phyloP scores from a whole-genome alignment of 2,113 vertebrate genomes.

The Naja naja region DNA sequence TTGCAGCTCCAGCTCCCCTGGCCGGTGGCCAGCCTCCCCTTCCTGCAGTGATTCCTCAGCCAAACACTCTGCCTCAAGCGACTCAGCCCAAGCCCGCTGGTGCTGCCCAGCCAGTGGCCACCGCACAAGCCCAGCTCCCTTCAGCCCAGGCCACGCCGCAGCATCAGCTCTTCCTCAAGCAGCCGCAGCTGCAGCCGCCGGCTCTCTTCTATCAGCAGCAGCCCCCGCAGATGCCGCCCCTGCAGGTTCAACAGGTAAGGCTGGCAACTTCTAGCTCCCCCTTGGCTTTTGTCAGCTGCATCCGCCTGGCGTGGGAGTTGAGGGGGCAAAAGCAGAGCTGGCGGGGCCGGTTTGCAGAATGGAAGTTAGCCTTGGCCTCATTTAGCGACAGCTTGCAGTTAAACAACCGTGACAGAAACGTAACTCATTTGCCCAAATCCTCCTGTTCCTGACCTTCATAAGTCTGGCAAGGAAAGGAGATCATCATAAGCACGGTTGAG shows the following conservation, averaged over 20 bases:
- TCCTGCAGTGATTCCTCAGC: slow-evolving; percentile 63
- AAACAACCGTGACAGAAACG: background rate
- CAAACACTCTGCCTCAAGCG: slow-evolving; percentile 71
- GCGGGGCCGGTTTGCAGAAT: background rate
- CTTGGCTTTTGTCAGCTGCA: background rate
- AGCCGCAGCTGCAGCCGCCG: slow-evolving; percentile 60
- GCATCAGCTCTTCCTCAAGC: slow-evolving; percentile 85
- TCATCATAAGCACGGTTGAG: background rate
- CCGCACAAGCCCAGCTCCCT: slow-evolving; percentile 60
- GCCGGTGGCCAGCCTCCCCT: slow-evolving; percentile 60
- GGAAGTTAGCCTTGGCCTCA: background rate
- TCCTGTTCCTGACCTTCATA: background rate
- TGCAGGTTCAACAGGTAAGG: slow-evolving; percentile 81
- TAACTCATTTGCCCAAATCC: background rate
- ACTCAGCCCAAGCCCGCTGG: slow-evolving; percentile 61
- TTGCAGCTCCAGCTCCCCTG: slow-evolving; percentile 58
- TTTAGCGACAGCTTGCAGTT: background rate
- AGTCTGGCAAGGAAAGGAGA: background rate
- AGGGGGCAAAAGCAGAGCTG: background rate
- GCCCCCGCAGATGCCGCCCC: slow-evolving; percentile 62
- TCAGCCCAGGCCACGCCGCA: slow-evolving; percentile 80
- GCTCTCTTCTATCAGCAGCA: slow-evolving; percentile 70
- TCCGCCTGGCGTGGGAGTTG: background rate
- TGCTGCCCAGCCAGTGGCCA: slow-evolving; percentile 15
- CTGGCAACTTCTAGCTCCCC: background rate